Percentiles rank a stretch among this genome's conserved stretches.
These are phyloP conservation scores for Dyspetes luteomarginatus DNA, from an alignment of 2,888 invertebrate species.

Conservation along the genomic window DNA sequence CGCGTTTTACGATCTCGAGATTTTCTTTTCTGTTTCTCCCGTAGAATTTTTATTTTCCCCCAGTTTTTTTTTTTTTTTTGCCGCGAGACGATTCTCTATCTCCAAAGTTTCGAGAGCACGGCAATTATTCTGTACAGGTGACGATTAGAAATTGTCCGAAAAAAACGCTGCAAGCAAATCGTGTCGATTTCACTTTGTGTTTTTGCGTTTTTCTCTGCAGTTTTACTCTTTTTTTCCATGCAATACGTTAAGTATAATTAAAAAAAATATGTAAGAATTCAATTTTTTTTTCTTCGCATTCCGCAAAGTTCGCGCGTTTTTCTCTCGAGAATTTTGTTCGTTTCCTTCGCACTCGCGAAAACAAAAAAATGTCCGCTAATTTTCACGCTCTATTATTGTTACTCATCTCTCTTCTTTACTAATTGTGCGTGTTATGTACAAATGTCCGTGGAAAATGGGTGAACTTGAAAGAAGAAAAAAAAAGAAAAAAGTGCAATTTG, in stretches of 20 bases:
- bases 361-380: no score
- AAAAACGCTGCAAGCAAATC: slow-evolving; percentile 1
- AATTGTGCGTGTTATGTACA: slow-evolving; percentile 53
- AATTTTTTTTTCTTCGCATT: not conserved
- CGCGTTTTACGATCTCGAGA: slow-evolving; percentile 34
- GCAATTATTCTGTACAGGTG: slow-evolving; percentile 51
- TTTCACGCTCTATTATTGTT: slow-evolving; percentile 44
- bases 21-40: slow-evolving; percentile 30
- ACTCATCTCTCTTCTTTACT: slow-evolving; percentile 42
- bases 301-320: slow-evolving; percentile 8
- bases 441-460: slow-evolving; percentile 59
- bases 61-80: slow-evolving; percentile 17
- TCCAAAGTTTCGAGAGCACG: slow-evolving; percentile 27
- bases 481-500: slow-evolving; percentile 58
- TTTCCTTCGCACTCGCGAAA: not conserved
- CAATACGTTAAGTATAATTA: not conserved
- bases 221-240: not conserved
- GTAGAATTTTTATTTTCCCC: slow-evolving; percentile 7
- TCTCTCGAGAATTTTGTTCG: not conserved
- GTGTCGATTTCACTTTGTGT: not conserved
- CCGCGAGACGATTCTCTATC: slow-evolving; percentile 12
- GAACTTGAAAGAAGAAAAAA: slow-evolving; percentile 43
- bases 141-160: slow-evolving; percentile 40
- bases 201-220: not conserved
- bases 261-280: not conserved